phyloP scores from a whole-genome alignment of 2,113 vertebrate species.

The Pomatorhinus ruficollis region DNA sequence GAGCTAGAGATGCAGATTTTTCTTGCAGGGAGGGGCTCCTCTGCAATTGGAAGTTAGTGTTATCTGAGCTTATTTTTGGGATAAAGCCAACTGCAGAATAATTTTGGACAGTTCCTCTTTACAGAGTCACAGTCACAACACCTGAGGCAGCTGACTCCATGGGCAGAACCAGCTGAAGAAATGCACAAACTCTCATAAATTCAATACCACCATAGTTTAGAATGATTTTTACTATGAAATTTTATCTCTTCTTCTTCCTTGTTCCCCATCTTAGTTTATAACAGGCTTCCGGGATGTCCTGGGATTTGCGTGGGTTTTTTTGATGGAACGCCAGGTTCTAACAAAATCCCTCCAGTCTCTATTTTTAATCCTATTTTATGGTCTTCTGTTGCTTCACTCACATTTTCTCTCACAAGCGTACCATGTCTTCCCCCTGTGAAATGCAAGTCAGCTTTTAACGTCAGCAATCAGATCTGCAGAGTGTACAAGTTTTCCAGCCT shows the following conservation, averaged over 20 bases:
- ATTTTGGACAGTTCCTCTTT: neutral
- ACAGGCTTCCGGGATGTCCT: neutral
- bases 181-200: neutral
- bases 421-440: neutral
- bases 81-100: neutral
- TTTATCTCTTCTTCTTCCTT: neutral
- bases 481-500: neutral
- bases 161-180: neutral
- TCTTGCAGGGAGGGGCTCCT: neutral
- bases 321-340: neutral
- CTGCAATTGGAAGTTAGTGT: neutral
- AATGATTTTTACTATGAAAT: neutral
- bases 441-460: conserved; percentile 16
- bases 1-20: neutral
- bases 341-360: conserved; percentile 12
- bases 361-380: conserved; percentile 35
- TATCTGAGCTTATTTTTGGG: neutral
- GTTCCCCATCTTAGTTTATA: neutral
- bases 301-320: neutral
- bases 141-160: neutral
- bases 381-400: neutral
- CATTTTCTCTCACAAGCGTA: neutral
- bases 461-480: conserved; percentile 3
- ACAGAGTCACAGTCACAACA: neutral
- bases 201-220: neutral